These are phyloP conservation scores for Anguilla rostrata DNA, from an alignment of 2,113 vertebrate genomes.

Conservation along the genomic window DNA sequence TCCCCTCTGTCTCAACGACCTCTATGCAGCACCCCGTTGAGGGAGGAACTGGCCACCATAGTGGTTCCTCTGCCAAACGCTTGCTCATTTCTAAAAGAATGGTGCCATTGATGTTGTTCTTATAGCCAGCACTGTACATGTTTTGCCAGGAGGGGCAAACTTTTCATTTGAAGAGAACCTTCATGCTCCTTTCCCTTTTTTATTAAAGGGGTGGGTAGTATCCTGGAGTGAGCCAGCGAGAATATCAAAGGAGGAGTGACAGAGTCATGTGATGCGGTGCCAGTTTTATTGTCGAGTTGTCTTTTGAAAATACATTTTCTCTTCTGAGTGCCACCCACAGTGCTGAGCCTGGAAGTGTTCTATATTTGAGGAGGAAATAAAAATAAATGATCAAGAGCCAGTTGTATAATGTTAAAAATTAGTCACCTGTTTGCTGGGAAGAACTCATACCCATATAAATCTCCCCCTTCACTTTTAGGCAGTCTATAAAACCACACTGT, in stretches of 20 bases:
- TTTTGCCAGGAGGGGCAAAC: background rate
- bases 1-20: background rate
- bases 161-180: background rate
- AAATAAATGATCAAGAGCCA: background rate
- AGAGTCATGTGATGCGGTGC: background rate
- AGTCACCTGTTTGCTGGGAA: background rate
- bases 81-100: background rate
- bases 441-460: too few relatives aligned
- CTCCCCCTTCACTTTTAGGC: too few relatives aligned
- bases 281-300: background rate
- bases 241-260: background rate
- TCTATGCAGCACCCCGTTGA: background rate
- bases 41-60: background rate
- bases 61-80: background rate
- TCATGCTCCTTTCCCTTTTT: background rate
- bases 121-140: background rate
- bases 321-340: background rate
- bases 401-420: background rate
- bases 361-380: background rate
- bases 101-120: background rate
- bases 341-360: background rate
- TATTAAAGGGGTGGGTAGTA: background rate
- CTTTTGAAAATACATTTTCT: background rate
- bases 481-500: too few relatives aligned
- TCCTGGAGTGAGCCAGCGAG: background rate